Evolutionary conservation across 2,113 vertebrate species (phyloP), one percentile per base, ranked within the genome.

Genomic region (Nyctibius bracteatus): DNA sequence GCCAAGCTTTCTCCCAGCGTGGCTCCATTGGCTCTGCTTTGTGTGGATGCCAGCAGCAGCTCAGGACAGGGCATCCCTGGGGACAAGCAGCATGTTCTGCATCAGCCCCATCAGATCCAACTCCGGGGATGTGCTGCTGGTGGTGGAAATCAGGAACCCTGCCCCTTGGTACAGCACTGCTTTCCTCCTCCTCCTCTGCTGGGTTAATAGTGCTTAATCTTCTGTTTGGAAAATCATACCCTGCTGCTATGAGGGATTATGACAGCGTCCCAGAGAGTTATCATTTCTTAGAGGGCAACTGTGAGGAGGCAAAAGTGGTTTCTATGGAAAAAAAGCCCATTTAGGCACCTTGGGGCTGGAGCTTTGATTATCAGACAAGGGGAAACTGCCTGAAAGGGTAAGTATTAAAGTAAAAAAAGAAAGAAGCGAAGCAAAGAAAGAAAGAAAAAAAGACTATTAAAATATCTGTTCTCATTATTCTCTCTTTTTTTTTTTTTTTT

Each of bases 171-270:
- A 49, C 0, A 3, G 28, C 51, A 65, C 24, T 31, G 63, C 43
- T 67, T 68, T 92, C 19, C 61, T 92, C 31, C 43, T 81, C 35
- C 27, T 85, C 0, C 28, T 63, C 59, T 24, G 80, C 0, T 0
- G 24, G 47, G 78, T 91, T 74, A 90, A 74, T 14, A 83, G 35
- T 30, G 59, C 43, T 84, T 93, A 88, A 91, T 96, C 83, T 94
- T 84, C 90, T 47, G 27, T 57, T 52, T 93, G 80, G 73, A 88
- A 92, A 96, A 94, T 79, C 83, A 87, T 28, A 80, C 14, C 52
- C 91, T 91, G 72, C 87, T 81, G 61, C 72, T 93, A 17, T 0
- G 0, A 74, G 68, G 61, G 80, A 95, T 89, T 96, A 91, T 3
- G 4, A 33, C 51, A 73, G 62, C 3, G 0, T 72, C 86, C 51